Base-by-base conservation (phyloP, 92 coral and sea anemone species). In the Montipora capitata region DNA sequence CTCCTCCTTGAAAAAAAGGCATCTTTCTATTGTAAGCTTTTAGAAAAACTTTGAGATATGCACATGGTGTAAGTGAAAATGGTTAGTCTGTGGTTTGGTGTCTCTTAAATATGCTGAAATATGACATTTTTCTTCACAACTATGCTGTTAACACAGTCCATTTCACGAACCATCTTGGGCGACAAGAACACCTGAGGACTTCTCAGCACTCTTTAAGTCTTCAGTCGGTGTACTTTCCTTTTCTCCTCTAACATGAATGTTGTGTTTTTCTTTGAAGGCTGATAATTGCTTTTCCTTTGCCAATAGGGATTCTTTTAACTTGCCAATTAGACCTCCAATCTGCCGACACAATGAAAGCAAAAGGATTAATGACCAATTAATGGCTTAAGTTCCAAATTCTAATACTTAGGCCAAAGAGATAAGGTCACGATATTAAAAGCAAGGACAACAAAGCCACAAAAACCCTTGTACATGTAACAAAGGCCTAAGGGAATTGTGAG, bases 181-280 rank as follows among this genome's bases (percentile, higher is more conserved):
- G 0, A 95, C 95, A 56, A 95, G 83, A 2, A 95, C 95, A 14
- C 98, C 98, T 20, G 96, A 69, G 5, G 92, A 82, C 68, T 94
- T 93, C 38, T 95, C 96, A 38, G 87, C 76, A 49, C 80, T 80
- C 88, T 93, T 91, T 48, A 78, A 18, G 14, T 65, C 72, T 17
- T 89, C 92, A 10, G 84, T 88, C 3, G 93, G 48, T 68, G 83
- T 74, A 56, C 72, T 73, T 40, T 91, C 92, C 74, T 84, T 93
- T 71, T 93, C 96, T 69, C 98, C 98, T 64, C 83, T 92, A 65
- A 90, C 74, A 52, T 88, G 92, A 51, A 95, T 88, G 52, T 95
- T 95, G 89, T 93, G 91, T 79, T 91, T 84, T 51, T 95, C 96
- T 80, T 89, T 93, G 77, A 95, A 95, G 12, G 77, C 71, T 45